Base-by-base conservation (phyloP, 2,888 invertebrate genomes). In the Microctonus aethiopoides region DNA sequence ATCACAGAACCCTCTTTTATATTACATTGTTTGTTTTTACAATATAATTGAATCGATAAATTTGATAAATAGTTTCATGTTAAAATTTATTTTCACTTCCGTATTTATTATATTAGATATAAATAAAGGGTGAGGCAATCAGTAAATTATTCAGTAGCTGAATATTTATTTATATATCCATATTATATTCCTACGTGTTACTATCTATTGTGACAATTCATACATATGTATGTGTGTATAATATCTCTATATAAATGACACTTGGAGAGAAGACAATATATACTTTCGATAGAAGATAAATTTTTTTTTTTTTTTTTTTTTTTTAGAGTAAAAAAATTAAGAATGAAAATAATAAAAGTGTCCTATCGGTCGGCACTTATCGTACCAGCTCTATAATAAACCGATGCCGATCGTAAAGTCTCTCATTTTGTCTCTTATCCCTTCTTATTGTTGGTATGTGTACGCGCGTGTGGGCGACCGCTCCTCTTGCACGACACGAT, bases 331-430 rank as follows among this genome's bases (percentile, higher is more conserved):
- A n/a, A n/a, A 46, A 7, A 46, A 46, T 46, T 56, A 72, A 68
- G 71, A 68, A 72, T 68, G 62, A 68, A 69, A 71, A 68, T 71
- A 39, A 60, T 54, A 66, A 36, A 26, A 39, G 52, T 70, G 65
- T 54, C 65, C 60, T 65, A 66, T 70, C 60, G 60, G 57, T 72
- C 75, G 70, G 59, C 71, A 68, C 69, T 70, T 71, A 67, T 73
- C 75, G 61, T 54, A 1, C 39, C 68, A 56, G 51, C 71, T 67
- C 73, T 72, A 70, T 74, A 75, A 73, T 73, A 72, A 46, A 74
- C 73, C 72, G 61, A 70, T 59, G 72, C 68, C 70, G 66, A 72
- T 74, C 74, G 75, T 73, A 72, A 74, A 73, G 67, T 71, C 64
- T 68, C 68, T 71, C 72, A 73, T 76, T 76, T 73, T 70, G 67